These are phyloP conservation scores for Apamea anceps DNA, from an alignment of 2,888 invertebrate genomes.

Conservation along the genomic window DNA sequence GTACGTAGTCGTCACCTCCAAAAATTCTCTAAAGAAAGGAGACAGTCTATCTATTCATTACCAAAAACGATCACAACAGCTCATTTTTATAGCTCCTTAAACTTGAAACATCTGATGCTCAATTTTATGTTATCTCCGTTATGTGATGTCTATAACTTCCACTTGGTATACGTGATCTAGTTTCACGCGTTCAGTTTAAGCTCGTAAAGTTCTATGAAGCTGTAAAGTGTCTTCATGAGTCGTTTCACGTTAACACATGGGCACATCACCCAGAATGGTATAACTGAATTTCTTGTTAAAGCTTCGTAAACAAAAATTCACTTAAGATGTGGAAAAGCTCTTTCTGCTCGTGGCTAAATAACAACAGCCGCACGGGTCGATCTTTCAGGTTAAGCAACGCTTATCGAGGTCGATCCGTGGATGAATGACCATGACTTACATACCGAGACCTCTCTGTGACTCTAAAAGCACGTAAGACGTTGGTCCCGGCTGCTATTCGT, in stretches of 20 bases:
- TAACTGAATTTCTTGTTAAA: background rate
- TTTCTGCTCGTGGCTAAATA: background rate
- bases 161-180: constrained; percentile 45
- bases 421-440: background rate
- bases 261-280: background rate
- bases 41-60: background rate
- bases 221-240: constrained; percentile 29
- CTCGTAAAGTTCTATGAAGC: constrained; percentile 52
- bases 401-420: background rate
- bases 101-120: constrained; percentile 31
- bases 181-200: constrained; percentile 42
- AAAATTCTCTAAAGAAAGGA: background rate
- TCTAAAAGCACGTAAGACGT: background rate
- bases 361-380: background rate
- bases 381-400: background rate
- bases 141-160: constrained; percentile 26
- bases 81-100: constrained; percentile 26
- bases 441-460: background rate
- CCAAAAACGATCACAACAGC: background rate
- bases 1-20: no score
- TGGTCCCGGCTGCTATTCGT: background rate
- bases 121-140: constrained; percentile 30
- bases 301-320: background rate
- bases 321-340: background rate
- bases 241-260: constrained; percentile 14